Percentiles rank a stretch among this genome's conserved stretches.
These are phyloP conservation scores for Dynastes grantii DNA, from an alignment of 2,888 invertebrate species.

Conservation along the genomic window DNA sequence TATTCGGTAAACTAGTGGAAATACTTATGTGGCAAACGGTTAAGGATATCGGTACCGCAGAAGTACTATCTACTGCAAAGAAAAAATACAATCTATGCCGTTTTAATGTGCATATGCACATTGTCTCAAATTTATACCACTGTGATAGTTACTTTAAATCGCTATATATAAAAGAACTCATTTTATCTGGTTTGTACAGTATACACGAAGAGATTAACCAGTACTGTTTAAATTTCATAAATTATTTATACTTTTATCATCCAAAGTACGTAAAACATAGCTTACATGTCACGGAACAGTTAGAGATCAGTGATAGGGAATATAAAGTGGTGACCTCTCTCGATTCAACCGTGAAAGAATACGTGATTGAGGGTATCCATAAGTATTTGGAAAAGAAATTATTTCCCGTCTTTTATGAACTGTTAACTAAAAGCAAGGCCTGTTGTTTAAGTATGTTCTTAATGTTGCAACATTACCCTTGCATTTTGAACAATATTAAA, in stretches of 20 bases:
- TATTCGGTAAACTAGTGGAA: slow-evolving; percentile 43
- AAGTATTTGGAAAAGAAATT: slow-evolving; percentile 36
- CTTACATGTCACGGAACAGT: slow-evolving; percentile 44
- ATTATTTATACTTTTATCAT: slow-evolving; percentile 51
- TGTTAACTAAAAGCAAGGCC: slow-evolving; percentile 47
- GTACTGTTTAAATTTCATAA: slow-evolving; percentile 53
- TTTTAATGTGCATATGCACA: slow-evolving; percentile 47
- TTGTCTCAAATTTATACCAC: slow-evolving; percentile 47
- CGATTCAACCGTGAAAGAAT: slow-evolving; percentile 45
- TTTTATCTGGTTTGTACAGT: slow-evolving; percentile 41
- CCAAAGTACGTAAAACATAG: slow-evolving; percentile 42
- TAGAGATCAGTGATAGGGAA: slow-evolving; percentile 51
- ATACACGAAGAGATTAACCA: slow-evolving; percentile 38
- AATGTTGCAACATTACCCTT: slow-evolving; percentile 64
- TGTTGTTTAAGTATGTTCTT: slow-evolving; percentile 59
- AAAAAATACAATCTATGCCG: slow-evolving; percentile 49
- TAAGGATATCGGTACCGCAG: slow-evolving; percentile 23
- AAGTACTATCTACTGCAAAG: slow-evolving; percentile 48
- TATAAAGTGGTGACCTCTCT: slow-evolving; percentile 51
- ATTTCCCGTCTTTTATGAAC: slow-evolving; percentile 27
- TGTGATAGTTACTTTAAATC: slow-evolving; percentile 50
- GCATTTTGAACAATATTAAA: slow-evolving; percentile 61
- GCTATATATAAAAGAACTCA: slow-evolving; percentile 48
- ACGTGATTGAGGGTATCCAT: slow-evolving; percentile 47
- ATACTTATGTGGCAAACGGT: slow-evolving; percentile 50